Evolutionary conservation across 2,113 vertebrate genomes (phyloP).

Genomic region (Choloepus hoffmanni): DNA sequence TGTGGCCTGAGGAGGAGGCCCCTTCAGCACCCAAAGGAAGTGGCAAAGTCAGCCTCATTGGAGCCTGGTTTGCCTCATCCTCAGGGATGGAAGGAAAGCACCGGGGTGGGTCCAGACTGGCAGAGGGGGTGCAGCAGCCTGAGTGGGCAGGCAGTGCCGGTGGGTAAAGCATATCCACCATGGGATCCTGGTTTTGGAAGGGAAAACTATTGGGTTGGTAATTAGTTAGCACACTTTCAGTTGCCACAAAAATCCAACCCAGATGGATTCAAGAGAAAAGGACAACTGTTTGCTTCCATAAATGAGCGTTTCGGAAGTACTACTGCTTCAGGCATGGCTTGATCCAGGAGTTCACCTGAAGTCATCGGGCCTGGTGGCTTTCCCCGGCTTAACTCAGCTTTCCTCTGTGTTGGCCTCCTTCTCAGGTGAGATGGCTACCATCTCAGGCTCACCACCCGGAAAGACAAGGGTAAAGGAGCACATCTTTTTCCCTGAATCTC

Average conservation of each 20-base stretch:
- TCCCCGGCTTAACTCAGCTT: background rate
- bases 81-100: background rate
- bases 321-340: background rate
- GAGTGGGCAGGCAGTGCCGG: background rate
- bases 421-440: background rate
- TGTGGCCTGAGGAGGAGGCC: background rate
- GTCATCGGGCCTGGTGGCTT: background rate
- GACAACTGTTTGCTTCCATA: background rate
- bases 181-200: background rate
- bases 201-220: accelerated
- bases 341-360: accelerated
- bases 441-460: background rate
- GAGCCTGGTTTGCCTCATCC: background rate
- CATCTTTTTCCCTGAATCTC: background rate
- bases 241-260: background rate
- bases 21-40: background rate
- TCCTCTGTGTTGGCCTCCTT: background rate
- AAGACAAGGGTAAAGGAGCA: no score
- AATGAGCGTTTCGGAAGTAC: accelerated
- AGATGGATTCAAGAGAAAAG: background rate
- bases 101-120: no score
- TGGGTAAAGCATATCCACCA: background rate
- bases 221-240: background rate
- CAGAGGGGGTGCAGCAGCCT: no score
- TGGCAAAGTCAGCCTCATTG: background rate